phyloP scores from a whole-genome alignment of 2,888 invertebrate species.

The Acleris emargana region DNA sequence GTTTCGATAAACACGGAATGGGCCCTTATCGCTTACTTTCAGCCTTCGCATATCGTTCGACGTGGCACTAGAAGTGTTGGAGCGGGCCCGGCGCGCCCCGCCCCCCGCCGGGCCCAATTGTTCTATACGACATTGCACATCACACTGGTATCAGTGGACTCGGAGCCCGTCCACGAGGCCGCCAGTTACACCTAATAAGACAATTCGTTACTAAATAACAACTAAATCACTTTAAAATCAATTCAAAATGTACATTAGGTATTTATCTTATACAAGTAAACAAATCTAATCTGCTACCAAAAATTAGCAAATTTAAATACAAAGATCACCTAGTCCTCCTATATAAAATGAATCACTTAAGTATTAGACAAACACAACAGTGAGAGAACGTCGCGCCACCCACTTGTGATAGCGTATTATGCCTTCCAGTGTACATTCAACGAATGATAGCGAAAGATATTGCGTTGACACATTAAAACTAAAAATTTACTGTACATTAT shows the following conservation, averaged over 20 bases:
- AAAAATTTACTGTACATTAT: constrained; percentile 82
- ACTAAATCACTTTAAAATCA: constrained; percentile 84
- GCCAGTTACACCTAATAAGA: constrained; percentile 78
- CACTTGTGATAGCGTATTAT: constrained; percentile 80
- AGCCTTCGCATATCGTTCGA: constrained; percentile 66
- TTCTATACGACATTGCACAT: constrained; percentile 75
- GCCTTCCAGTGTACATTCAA: constrained; percentile 78
- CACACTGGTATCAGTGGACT: constrained; percentile 77
- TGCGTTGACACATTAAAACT: constrained; percentile 82
- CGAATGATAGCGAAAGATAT: constrained; percentile 74
- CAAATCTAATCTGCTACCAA: constrained; percentile 83
- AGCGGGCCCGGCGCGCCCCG: constrained; percentile 25
- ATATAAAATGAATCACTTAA: constrained; percentile 82
- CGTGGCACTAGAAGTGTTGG: constrained; percentile 57
- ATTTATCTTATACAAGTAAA: constrained; percentile 78
- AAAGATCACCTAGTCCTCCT: constrained; percentile 79
- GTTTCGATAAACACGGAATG: constrained; percentile 74
- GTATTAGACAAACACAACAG: constrained; percentile 79
- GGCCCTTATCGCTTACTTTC: constrained; percentile 67
- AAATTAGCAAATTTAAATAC: constrained; percentile 83
- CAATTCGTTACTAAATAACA: constrained; percentile 82
- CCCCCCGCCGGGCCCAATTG: constrained; percentile 44
- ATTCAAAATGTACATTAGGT: constrained; percentile 83
- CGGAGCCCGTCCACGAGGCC: constrained; percentile 66
- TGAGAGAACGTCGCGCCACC: constrained; percentile 57